Conservation (phyloP, 2,113 vertebrate species). For the Arothron firmamentum region DNA sequence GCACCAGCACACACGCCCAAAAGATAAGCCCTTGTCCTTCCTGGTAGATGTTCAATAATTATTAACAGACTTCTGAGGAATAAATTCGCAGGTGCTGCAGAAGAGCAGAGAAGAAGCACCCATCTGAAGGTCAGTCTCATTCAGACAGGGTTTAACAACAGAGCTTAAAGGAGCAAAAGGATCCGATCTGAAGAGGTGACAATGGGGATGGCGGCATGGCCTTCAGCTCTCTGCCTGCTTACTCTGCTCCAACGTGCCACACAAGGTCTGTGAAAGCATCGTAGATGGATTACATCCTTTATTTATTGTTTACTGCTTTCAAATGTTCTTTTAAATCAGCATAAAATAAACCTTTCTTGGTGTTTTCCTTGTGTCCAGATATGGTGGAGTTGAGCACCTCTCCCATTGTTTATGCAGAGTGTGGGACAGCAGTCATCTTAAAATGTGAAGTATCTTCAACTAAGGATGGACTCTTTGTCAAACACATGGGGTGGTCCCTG, state of each 20-base stretch:
- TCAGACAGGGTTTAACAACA: neutral
- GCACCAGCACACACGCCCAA: neutral
- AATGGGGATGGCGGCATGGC: constrained; percentile 30
- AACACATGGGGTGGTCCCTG: constrained; percentile 48
- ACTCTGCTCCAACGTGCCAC: constrained; percentile 15
- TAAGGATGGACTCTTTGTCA: constrained; percentile 25
- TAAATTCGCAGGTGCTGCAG: neutral
- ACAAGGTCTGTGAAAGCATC: constrained; percentile 44
- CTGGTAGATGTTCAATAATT: constrained; percentile 21
- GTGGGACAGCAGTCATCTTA: constrained; percentile 34
- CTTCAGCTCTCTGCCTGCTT: constrained; percentile 24
- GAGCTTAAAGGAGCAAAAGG: too few relatives aligned
- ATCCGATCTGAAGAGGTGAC: neutral
- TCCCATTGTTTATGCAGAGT: constrained; percentile 23
- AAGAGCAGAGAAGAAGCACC: neutral
- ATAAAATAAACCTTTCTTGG: neutral
- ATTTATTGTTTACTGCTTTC: too few relatives aligned
- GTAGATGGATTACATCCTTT: neutral
- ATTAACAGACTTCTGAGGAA: constrained; percentile 29
- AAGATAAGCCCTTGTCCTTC: neutral
- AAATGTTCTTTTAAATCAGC: too few relatives aligned
- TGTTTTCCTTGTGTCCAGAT: constrained; percentile 34
- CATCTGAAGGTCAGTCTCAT: constrained; percentile 26
- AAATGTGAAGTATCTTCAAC: constrained; percentile 26
- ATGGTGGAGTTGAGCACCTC: constrained; percentile 19